phyloP scores from a whole-genome alignment of 1,140 invertebrate genomes.

The Drosophila ercepeae region DNA sequence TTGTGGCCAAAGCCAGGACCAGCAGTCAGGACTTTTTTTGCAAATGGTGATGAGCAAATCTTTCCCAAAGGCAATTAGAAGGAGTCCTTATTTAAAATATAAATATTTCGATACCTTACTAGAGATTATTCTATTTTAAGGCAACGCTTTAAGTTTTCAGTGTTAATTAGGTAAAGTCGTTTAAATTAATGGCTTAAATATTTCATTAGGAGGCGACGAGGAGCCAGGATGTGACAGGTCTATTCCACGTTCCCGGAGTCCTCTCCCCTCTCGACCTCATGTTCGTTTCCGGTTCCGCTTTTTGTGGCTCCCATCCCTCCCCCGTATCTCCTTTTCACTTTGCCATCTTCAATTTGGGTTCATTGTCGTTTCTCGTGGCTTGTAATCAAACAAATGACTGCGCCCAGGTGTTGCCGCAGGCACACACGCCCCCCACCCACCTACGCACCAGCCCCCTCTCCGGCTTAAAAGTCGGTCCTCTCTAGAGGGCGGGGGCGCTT shows the following conservation, averaged over 20 bases:
- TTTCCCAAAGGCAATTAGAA: conserved; percentile 14
- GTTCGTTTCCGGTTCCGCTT: background rate
- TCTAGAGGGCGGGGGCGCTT: background rate
- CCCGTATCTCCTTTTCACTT: conserved; percentile 14
- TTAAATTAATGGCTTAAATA: conserved; percentile 39
- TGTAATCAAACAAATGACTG: conserved; percentile 80
- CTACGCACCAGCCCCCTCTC: background rate
- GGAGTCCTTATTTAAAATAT: conserved; percentile 11
- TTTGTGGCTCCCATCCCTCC: background rate
- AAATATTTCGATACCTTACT: too few relatives aligned
- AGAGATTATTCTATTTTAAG: too few relatives aligned
- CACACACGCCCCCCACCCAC: conserved; percentile 9
- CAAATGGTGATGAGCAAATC: conserved; percentile 24
- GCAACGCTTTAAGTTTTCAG: too few relatives aligned
- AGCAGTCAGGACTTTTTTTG: background rate
- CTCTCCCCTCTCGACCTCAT: background rate
- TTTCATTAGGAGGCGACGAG: conserved; percentile 9
- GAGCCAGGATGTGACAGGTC: conserved; percentile 12
- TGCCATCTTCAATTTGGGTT: conserved; percentile 39
- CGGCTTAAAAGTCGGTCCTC: background rate
- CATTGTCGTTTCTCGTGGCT: conserved; percentile 56
- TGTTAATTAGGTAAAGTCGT: conserved; percentile 24
- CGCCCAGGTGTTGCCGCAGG: conserved; percentile 59
- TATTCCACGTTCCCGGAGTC: background rate
- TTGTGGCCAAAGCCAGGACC: conserved; percentile 8